phyloP scores from a whole-genome alignment of 1,140 invertebrate species.

The Drosophila malerkotliana region DNA sequence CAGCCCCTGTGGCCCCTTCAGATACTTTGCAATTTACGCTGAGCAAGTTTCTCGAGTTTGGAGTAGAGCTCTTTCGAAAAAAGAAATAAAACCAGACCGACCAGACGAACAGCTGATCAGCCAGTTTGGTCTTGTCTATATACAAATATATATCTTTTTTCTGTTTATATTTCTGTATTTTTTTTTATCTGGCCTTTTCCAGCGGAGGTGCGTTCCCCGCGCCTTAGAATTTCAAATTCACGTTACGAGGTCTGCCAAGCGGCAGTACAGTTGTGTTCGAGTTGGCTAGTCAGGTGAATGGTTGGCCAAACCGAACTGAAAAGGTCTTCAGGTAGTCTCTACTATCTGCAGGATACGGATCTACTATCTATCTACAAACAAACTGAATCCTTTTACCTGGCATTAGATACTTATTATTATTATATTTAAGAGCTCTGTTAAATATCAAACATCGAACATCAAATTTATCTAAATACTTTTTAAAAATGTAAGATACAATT shows the following conservation, averaged over 20 bases:
- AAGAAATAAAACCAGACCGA: slow-evolving; percentile 60
- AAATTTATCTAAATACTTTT: too few relatives aligned
- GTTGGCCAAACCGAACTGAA: slow-evolving; percentile 11
- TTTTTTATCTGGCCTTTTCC: slow-evolving; percentile 55
- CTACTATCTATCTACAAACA: too few relatives aligned
- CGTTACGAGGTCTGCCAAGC: slow-evolving; percentile 36
- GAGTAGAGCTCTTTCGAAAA: slow-evolving; percentile 16
- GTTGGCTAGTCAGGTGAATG: slow-evolving; percentile 25
- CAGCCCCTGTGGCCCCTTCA: neutral
- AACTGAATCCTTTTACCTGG: slow-evolving; percentile 2
- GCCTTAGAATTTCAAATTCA: slow-evolving; percentile 72
- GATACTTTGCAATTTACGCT: slow-evolving; percentile 39
- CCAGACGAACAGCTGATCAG: slow-evolving; percentile 77
- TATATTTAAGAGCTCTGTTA: too few relatives aligned
- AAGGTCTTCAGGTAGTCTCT: slow-evolving; percentile 8
- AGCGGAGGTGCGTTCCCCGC: slow-evolving; percentile 38
- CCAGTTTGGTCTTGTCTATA: slow-evolving; percentile 47
- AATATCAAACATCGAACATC: too few relatives aligned
- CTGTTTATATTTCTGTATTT: slow-evolving; percentile 37
- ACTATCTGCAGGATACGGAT: neutral
- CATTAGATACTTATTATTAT: too few relatives aligned
- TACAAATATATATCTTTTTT: slow-evolving; percentile 10
- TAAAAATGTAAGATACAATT: too few relatives aligned
- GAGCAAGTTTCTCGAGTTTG: slow-evolving; percentile 64
- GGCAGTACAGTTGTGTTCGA: slow-evolving; percentile 69